phyloP scores from a whole-genome alignment of 1,140 invertebrate genomes.

The Ditylenchus dipsaci region DNA sequence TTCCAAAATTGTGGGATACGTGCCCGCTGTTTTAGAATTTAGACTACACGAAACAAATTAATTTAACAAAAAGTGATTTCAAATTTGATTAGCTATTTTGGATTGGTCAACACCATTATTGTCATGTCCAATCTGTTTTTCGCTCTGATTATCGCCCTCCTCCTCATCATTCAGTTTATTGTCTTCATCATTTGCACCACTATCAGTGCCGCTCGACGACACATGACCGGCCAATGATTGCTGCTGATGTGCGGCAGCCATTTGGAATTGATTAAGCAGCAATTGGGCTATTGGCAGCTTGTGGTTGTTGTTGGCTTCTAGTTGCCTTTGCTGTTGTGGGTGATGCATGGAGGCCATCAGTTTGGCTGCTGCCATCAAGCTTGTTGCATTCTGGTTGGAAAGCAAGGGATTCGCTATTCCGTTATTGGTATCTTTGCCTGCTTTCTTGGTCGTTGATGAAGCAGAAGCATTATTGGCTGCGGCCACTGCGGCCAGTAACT shows the following conservation, averaged over 20 bases:
- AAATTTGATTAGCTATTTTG: too few species aligned
- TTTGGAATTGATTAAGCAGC: not conserved
- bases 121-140: too few species aligned
- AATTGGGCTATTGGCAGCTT: not conserved
- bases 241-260: not conserved
- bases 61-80: too few species aligned
- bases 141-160: too few species aligned
- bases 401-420: not conserved
- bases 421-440: not conserved
- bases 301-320: not conserved
- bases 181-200: too few species aligned
- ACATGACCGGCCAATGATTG: too few species aligned
- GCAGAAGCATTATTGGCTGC: not conserved
- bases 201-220: too few species aligned
- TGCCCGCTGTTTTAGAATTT: too few species aligned
- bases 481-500: not conserved
- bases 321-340: not conserved
- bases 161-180: too few species aligned
- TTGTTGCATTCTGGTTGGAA: conserved; percentile 3
- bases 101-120: too few species aligned
- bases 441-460: not conserved
- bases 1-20: too few species aligned
- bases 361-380: not conserved
- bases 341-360: not conserved
- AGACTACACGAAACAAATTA: too few species aligned